phyloP scores from a whole-genome alignment of 2,113 vertebrate genomes.

The Glaucomys volans region DNA sequence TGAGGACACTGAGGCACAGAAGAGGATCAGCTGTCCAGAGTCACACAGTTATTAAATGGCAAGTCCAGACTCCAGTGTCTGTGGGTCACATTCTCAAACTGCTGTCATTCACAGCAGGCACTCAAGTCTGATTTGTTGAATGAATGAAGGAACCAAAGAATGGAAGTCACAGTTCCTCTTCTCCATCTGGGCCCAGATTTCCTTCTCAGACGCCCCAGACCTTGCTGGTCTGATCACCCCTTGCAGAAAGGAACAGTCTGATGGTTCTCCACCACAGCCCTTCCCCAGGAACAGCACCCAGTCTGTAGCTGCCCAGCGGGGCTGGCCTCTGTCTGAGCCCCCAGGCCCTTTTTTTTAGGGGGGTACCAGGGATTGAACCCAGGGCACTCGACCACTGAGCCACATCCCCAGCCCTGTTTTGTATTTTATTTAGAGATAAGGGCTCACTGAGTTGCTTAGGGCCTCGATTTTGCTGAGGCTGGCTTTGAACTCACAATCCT shows the following conservation, averaged over 20 bases:
- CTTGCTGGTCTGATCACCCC: background rate
- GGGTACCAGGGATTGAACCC: too few species aligned
- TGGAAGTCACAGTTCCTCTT: background rate
- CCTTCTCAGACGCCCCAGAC: background rate
- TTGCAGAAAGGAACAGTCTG: background rate
- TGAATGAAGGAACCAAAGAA: background rate
- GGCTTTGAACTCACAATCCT: too few species aligned
- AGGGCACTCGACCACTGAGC: too few species aligned
- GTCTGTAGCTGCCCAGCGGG: background rate
- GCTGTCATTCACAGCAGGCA: background rate
- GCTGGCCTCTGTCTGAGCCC: background rate
- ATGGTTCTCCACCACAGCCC: background rate
- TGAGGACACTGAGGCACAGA: background rate
- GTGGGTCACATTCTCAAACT: fast-evolving
- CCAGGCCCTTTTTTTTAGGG: too few species aligned
- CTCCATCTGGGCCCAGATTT: too few species aligned
- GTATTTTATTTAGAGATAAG: too few species aligned
- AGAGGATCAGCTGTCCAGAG: background rate
- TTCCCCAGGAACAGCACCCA: background rate
- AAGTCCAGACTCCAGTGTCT: background rate
- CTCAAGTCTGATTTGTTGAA: background rate
- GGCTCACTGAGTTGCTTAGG: too few species aligned
- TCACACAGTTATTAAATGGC: background rate
- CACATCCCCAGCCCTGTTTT: too few species aligned
- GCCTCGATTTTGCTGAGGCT: too few species aligned